Evolutionary conservation across 2,113 vertebrate species (phyloP), one percentile per base, ranked within the genome.

Genomic region (Dipodomys stephensi): DNA sequence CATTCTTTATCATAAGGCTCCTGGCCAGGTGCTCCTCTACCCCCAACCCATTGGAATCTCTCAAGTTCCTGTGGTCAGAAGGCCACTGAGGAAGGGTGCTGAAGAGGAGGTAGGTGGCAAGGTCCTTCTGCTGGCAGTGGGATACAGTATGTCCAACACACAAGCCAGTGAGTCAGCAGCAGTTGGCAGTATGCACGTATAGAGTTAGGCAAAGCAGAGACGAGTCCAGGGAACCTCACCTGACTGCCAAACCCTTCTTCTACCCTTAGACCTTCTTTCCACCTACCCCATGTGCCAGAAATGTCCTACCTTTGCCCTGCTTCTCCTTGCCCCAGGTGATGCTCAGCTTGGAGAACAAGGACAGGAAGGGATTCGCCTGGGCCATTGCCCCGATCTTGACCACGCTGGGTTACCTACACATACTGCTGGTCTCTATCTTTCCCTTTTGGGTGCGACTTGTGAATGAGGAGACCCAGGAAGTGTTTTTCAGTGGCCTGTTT

Each of bases 401-500:
- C 32, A 83, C 84, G 25, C 39, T 95, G 85, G 94, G 92, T n/a
- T 94, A 87, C 72, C 85, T 96, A 78, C 78, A 95, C 15, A 62
- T 95, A 22, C 76, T 95, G 60, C 62, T 95, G 81, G 92, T 84
- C 57, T 91, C 91, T n/a, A 22, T 94, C 93, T 95, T 94, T n/a
- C 90, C 96, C 20, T 96, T 93, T 85, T 96, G 95, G 88, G 92
- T 94, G 18, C 46, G 68, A 46, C 81, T 96, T 5, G 39, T 76
- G 57, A 76, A 87, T 0, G 30, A 90, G n/a, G 88, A 93, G 53
- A 73, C 94, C 68, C 67, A 87, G 0, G 94, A 95, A 39, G 92
- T 87, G 78, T 94, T 96, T 94, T 93, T 87, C 94, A 95, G 96
- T 73, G 90, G 95, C 73, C 82, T 94, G 7, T 95, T 97, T 94